Evolutionary conservation across 2,113 vertebrate species (phyloP).

Genomic region (Anoplopoma fimbria): DNA sequence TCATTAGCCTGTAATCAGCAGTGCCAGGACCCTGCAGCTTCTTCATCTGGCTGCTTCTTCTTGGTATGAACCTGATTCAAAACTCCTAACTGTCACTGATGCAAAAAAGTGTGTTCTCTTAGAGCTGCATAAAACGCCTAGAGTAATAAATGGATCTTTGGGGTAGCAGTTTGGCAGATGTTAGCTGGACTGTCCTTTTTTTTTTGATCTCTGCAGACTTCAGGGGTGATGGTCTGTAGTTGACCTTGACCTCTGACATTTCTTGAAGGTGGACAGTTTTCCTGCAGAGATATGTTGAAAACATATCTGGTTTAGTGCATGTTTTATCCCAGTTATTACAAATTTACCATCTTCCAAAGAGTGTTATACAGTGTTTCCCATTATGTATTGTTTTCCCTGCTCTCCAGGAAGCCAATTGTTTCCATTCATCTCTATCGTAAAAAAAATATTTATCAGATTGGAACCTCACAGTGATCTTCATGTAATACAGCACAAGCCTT

Average conservation of each 20-base stretch:
- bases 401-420: background rate
- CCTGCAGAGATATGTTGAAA: background rate
- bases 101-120: background rate
- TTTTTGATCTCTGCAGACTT: background rate
- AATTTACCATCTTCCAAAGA: background rate
- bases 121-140: constrained; percentile 10
- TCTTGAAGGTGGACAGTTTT: background rate
- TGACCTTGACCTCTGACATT: constrained; percentile 33
- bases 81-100: constrained; percentile 22
- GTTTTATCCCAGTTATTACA: background rate
- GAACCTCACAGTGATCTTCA: background rate
- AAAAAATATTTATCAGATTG: background rate
- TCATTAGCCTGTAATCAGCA: constrained; percentile 46
- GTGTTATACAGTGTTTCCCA: background rate
- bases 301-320: background rate
- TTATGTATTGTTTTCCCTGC: background rate
- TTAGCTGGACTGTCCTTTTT: background rate
- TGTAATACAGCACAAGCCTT: constrained; percentile 1
- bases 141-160: background rate
- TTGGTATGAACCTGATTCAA: constrained; percentile 19
- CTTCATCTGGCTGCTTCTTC: constrained; percentile 21
- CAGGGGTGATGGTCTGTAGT: background rate
- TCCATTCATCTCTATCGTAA: background rate
- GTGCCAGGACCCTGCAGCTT: constrained; percentile 35
- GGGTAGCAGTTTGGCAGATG: background rate